phyloP scores from a whole-genome alignment of 2,797 vertebrate genomes.

The Notolepis coatsorum region DNA sequence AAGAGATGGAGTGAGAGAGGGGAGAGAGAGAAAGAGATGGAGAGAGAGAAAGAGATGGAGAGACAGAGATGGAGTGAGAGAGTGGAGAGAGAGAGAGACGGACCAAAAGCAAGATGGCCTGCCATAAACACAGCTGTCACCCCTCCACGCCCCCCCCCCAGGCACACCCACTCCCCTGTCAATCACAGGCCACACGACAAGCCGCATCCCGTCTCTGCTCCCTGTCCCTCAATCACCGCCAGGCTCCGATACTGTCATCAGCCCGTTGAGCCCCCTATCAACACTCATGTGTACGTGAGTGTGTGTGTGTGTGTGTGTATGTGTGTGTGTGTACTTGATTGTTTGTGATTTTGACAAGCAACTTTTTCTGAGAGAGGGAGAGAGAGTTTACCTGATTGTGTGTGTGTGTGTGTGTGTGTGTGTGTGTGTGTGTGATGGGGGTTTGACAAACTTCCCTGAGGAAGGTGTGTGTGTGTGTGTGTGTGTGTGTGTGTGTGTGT shows the following conservation, averaged over 20 bases:
- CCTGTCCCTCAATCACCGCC: slow-evolving; percentile 77
- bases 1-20: slow-evolving; percentile 32
- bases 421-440: neutral
- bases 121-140: slow-evolving; percentile 65
- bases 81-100: slow-evolving; percentile 41
- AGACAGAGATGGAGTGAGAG: slow-evolving; percentile 47
- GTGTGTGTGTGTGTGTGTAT: neutral
- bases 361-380: no score
- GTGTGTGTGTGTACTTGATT: slow-evolving; percentile 46
- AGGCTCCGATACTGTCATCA: slow-evolving; percentile 78
- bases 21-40: slow-evolving; percentile 44
- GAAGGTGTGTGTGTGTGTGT: slow-evolving; percentile 52
- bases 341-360: no score
- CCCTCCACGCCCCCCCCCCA: neutral
- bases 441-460: slow-evolving; percentile 58
- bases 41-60: slow-evolving; percentile 25
- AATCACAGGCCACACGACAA: slow-evolving; percentile 74
- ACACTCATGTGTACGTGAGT: neutral
- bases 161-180: slow-evolving; percentile 55
- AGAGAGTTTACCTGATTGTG: no score
- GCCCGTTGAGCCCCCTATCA: slow-evolving; percentile 11
- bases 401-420: no score
- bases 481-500: no score
- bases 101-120: slow-evolving; percentile 45
- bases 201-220: slow-evolving; percentile 71